Base-by-base conservation (phyloP, 2,797 vertebrate species). In the Melanotaenia parkinsoni region DNA sequence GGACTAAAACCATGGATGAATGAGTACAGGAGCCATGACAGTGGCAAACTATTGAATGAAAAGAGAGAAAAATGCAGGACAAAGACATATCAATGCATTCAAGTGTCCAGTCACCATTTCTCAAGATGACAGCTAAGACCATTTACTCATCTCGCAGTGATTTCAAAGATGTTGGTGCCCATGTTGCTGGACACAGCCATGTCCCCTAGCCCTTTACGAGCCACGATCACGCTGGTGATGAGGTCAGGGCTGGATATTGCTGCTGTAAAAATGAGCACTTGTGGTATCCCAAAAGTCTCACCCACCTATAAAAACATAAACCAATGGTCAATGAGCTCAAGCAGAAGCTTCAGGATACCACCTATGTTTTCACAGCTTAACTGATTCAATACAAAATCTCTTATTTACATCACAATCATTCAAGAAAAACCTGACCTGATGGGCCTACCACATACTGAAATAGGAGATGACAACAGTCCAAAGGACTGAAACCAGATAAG, bases 151-250 rank as follows among this genome's bases (percentile, higher is more conserved):
- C 97, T 96, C 32, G 98, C 88, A 1, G 97, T 98, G 92, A 98
- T 98, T 68, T 98, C 96, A 0, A 99, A 99, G 91, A 99, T 98
- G 86, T 98, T 98, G 83, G 96, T 97, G 87, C 97, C 97, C 66
- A 98, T 96, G 0, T 96, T 98, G 59, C 97, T 98, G 81, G 97
- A 99, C 79, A 98, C 96, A 0, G 97, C 97, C 97, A 98, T 98
- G 93, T 98, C 97, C 3, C 97, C 97, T 40, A 98, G 81, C 69
- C 97, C 97, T 84, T 98, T 99, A 33, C 96, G 92, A 5, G 97
- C 97, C n/a, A 99, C 97, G 0, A 98, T 99, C 76, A 98, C 96
- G 18, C 97, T 98, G 86, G 97, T 98, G 87, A 99, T 98, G 58
- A 98, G 96, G 92, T 98, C 97, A 24, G 97, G 97, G 86, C 97